Evolutionary conservation across 1,140 invertebrate species (phyloP).

Genomic region (Kradibia gibbosae): DNA sequence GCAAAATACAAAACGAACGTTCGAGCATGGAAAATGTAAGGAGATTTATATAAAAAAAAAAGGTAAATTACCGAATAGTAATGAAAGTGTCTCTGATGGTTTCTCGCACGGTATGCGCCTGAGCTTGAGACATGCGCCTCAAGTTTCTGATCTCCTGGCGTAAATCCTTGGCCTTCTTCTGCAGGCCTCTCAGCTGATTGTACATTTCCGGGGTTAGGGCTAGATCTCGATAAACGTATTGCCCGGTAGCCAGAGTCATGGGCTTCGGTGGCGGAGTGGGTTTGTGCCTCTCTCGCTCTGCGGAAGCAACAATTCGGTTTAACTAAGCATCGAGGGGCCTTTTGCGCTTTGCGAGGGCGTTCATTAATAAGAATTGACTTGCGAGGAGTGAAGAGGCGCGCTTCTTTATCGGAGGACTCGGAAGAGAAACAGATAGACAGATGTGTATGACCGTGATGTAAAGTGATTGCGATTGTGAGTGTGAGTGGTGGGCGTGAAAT

Average conservation of each 20-base stretch:
- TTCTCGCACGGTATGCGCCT: constrained; percentile 91
- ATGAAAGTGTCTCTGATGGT: constrained; percentile 92
- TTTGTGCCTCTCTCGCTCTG: constrained; percentile 86
- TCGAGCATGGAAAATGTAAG: too few species aligned
- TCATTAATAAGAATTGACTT: background rate
- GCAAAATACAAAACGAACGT: too few species aligned
- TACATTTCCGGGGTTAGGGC: constrained; percentile 88
- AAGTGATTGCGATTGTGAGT: background rate
- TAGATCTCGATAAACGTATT: constrained; percentile 78
- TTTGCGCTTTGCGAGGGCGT: too few species aligned
- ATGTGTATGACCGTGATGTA: background rate
- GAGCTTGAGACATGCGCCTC: constrained; percentile 89
- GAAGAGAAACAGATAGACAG: background rate
- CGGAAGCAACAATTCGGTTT: background rate
- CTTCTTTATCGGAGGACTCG: background rate
- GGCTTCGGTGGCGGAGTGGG: constrained; percentile 90
- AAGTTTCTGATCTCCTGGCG: constrained; percentile 90
- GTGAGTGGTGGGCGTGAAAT: background rate
- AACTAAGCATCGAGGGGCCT: too few species aligned
- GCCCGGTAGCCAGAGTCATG: constrained; percentile 79
- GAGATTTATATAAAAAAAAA: background rate
- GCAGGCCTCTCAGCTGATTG: constrained; percentile 86
- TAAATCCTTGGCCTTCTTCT: constrained; percentile 92
- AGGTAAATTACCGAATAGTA: constrained; percentile 77
- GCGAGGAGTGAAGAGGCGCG: background rate